Evolutionary conservation across 2,888 invertebrate species (phyloP).

Genomic region (Caenorhabditis parvicauda): DNA sequence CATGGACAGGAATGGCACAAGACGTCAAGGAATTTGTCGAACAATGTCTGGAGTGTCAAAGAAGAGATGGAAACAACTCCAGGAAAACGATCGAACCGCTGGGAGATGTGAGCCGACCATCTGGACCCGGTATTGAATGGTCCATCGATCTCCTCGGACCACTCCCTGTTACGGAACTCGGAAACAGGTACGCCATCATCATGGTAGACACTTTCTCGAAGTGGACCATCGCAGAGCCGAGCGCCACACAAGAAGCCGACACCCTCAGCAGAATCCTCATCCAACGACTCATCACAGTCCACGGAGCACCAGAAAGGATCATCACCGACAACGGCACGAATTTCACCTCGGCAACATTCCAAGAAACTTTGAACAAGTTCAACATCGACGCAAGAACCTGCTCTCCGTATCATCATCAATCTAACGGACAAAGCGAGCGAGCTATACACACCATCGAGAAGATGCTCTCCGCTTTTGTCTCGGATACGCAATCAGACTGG

Average conservation of each 20-base stretch:
- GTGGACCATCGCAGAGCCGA: conserved; percentile 7
- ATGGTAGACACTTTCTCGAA: conserved; percentile 13
- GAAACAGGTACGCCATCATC: conserved; percentile 9
- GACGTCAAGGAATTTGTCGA: conserved; percentile 1
- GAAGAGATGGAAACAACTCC: conserved; percentile 9
- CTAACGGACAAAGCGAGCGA: conserved; percentile 10
- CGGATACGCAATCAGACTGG: conserved; percentile 5
- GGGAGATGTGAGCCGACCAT: background rate
- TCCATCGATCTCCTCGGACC: conserved; percentile 16
- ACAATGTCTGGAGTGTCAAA: conserved; percentile 8
- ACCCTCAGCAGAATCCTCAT: conserved; percentile 3
- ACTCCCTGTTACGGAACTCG: conserved; percentile 12
- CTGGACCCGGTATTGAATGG: conserved; percentile 7
- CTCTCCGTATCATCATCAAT: conserved; percentile 5
- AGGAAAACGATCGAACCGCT: conserved; percentile 12
- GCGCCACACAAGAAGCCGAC: too few species aligned
- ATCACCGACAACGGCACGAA: conserved; percentile 20
- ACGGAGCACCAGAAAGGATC: conserved; percentile 10
- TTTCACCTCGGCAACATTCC: conserved; percentile 8
- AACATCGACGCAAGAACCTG: background rate
- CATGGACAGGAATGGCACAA: conserved; percentile 12
- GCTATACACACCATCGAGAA: conserved; percentile 10
- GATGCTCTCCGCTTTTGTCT: conserved; percentile 1
- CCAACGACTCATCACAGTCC: conserved; percentile 3
- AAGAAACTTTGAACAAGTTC: background rate